Base-by-base conservation (phyloP, 1,140 invertebrate species). In the Drosophila nigromelanica region DNA sequence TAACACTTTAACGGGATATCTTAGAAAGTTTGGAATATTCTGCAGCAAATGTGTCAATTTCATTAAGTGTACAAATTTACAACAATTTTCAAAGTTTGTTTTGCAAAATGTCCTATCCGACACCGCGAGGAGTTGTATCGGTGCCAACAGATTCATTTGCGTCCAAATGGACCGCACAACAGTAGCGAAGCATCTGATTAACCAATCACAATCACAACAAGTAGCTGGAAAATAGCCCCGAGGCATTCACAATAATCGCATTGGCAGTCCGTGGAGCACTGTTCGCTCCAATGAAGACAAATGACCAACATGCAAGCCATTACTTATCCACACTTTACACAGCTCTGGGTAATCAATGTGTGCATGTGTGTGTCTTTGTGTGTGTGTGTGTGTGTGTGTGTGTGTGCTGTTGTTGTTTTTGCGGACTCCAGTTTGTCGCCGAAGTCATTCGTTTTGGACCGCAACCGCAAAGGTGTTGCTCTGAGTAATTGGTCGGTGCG, bases 221-320 rank as follows among this genome's bases (percentile, higher is more conserved):
- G 66, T 61, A 10, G 58, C 78, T 70, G 66, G 61, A 56, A 71
- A 82, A 66, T 71, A 40, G 56, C 48, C 62, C 24, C 45, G 43
- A 59, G 68, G 61, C 75, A 71, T 82, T 62, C 67, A 62, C 27
- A 45, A 42, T 52, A 61, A 62, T 54, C 48, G 33, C 50, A 58
- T 59, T 43, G 30, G 24, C 42, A 40, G 45, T 48, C 52, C 33
- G 30, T 51, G 33, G 43, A 50, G 67, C 27, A 64, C 48, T 55
- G 60, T 60, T 52, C 33, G 60, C 74, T 70, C 74, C 82, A 91
- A 91, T 91, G 77, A 91, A 91, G 90, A 91, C 90, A 91, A 91
- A 91, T 91, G 82, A 75, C 76, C 82, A 76, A 58, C 76, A 78
- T 70, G 76, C 70, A 79, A 80, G 78, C 82, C 86, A 91, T 91